A percentile compares a stretch with the other conserved stretches of the same genome.
These are phyloP conservation scores for Gymnopithys bicolor DNA, from an alignment of 2,797 vertebrate species.

Conservation along the genomic window DNA sequence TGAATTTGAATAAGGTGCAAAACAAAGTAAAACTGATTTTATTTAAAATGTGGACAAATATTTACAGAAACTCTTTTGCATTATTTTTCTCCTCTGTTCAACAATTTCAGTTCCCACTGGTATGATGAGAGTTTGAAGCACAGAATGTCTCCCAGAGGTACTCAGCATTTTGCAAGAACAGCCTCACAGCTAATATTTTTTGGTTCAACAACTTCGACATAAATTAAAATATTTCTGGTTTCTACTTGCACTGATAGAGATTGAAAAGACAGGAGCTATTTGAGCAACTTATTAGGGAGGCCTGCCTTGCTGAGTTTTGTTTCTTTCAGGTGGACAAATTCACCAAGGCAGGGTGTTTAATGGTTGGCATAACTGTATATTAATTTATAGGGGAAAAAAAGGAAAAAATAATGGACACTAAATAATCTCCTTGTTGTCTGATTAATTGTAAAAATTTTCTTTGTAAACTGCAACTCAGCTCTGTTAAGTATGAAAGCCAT, in stretches of 20 bases:
- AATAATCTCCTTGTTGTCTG: background rate
- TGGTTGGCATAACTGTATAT: background rate
- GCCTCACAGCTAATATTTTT: conserved; percentile 27
- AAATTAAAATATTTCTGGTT: conserved; percentile 49
- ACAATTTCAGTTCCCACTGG: conserved; percentile 3
- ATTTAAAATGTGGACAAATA: conserved; percentile 33
- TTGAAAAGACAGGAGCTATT: background rate
- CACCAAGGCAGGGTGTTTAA: background rate
- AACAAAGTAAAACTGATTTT: conserved; percentile 34
- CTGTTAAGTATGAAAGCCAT: background rate
- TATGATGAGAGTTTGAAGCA: background rate
- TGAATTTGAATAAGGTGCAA: background rate
- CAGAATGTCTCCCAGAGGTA: conserved; percentile 29
- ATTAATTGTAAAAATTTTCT: background rate
- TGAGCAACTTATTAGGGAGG: background rate
- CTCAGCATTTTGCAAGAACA: conserved; percentile 57
- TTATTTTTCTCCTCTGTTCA: conserved; percentile 43
- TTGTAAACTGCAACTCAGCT: background rate
- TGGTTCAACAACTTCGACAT: conserved; percentile 36
- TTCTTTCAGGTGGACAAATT: background rate
- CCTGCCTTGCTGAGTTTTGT: background rate
- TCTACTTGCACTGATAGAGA: background rate
- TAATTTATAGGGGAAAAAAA: background rate
- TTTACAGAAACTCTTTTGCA: conserved; percentile 22
- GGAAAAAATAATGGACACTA: background rate